Evolutionary conservation across 2,113 vertebrate species (phyloP).

Genomic region (Zosterops pallidus): DNA sequence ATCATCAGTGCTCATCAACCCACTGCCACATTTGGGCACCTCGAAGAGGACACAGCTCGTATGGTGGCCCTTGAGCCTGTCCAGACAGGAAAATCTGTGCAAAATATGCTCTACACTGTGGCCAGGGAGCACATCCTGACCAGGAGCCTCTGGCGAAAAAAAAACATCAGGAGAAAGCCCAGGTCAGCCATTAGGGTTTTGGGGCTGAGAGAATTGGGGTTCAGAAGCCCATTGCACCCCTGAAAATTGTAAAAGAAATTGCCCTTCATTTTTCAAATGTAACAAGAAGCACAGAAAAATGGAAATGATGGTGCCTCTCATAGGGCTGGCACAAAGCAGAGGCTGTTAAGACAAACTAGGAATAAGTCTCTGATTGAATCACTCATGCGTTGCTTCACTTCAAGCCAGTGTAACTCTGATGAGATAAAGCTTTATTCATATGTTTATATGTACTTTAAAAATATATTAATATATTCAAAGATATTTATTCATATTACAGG

Average conservation of each 20-base stretch:
- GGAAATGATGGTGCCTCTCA: background rate
- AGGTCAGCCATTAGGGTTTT: background rate
- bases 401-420: background rate
- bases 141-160: background rate
- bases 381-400: background rate
- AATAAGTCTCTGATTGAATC: background rate
- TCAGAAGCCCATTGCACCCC: background rate
- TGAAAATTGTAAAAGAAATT: background rate
- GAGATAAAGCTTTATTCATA: background rate
- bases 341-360: background rate
- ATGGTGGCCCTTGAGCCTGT: background rate
- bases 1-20: too few relatives aligned
- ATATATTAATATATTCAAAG: background rate
- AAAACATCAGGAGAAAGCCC: background rate
- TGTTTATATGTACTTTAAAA: constrained; percentile 4
- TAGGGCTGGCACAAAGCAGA: background rate
- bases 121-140: background rate
- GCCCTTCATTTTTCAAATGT: background rate
- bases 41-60: background rate
- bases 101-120: background rate
- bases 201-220: background rate
- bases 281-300: background rate
- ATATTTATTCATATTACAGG: constrained; percentile 8
- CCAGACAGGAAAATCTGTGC: background rate
- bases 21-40: background rate